Conservation (phyloP, 2,113 vertebrate genomes). For the Myotis yumanensis region DNA sequence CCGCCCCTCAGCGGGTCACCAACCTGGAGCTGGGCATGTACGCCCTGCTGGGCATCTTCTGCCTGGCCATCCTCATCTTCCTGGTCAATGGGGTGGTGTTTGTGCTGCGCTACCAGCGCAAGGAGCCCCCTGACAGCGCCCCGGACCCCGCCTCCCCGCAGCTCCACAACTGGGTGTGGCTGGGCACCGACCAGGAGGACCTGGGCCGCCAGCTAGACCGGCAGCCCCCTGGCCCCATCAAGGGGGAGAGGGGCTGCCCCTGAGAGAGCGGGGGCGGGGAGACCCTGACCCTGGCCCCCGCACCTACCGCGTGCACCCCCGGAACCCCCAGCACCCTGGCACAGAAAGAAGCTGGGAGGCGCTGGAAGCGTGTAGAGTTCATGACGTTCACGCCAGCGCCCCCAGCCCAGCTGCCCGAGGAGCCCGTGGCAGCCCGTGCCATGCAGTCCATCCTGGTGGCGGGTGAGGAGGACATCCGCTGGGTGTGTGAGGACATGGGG, state of each 20-base stretch:
- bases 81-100: constrained; percentile 87
- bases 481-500: constrained; percentile 90
- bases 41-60: constrained; percentile 86
- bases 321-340: constrained; percentile 21
- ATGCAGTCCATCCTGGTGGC: constrained; percentile 88
- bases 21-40: constrained; percentile 88
- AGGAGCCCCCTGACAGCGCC: constrained; percentile 77
- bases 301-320: neutral
- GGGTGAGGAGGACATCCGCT: constrained; percentile 87
- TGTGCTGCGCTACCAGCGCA: constrained; percentile 85
- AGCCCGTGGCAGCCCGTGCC: constrained; percentile 45
- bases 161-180: constrained; percentile 89
- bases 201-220: constrained; percentile 84
- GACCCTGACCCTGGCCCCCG: neutral
- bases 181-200: constrained; percentile 85
- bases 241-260: constrained; percentile 62
- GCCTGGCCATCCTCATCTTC: constrained; percentile 87
- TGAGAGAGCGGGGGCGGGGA: constrained; percentile 56
- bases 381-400: constrained; percentile 75
- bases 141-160: constrained; percentile 73
- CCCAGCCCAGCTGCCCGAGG: constrained; percentile 61
- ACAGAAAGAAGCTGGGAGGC: constrained; percentile 77
- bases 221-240: neutral
- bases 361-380: constrained; percentile 83
- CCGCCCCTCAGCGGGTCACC: constrained; percentile 77